Evolutionary conservation across 2,113 vertebrate species (phyloP).

Genomic region (Labeo catla): DNA sequence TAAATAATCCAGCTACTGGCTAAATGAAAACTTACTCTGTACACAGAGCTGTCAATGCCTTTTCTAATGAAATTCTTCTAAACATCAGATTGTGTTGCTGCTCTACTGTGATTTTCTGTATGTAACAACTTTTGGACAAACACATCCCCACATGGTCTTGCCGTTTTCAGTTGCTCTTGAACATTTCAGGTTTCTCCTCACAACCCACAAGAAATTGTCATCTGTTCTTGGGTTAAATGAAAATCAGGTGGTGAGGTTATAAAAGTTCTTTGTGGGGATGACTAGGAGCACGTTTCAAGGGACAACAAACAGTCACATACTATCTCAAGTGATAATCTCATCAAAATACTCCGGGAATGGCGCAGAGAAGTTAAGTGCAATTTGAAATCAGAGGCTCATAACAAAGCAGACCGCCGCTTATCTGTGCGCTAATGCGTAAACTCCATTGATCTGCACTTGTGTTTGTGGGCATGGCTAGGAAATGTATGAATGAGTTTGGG

Average conservation of each 20-base stretch:
- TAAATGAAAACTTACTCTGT: neutral
- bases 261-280: constrained; percentile 56
- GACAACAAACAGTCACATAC: constrained; percentile 60
- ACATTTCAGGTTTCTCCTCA: constrained; percentile 55
- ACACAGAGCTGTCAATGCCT: neutral
- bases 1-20: neutral
- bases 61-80: neutral
- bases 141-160: neutral
- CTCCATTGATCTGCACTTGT: constrained; percentile 28
- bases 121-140: neutral
- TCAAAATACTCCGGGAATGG: constrained; percentile 41
- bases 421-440: constrained; percentile 42
- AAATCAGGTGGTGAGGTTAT: constrained; percentile 63
- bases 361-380: constrained; percentile 36
- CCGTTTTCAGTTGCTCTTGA: constrained; percentile 49
- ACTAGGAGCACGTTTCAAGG: constrained; percentile 44
- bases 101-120: neutral
- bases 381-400: constrained; percentile 38
- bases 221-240: constrained; percentile 62
- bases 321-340: constrained; percentile 29
- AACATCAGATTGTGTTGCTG: neutral
- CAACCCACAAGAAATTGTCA: constrained; percentile 42
- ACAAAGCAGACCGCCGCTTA: constrained; percentile 33
- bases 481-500: constrained; percentile 47
- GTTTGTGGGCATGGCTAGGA: constrained; percentile 20